These are phyloP conservation scores for Perithous albicinctus DNA, from an alignment of 2,888 invertebrate genomes.

Conservation along the genomic window DNA sequence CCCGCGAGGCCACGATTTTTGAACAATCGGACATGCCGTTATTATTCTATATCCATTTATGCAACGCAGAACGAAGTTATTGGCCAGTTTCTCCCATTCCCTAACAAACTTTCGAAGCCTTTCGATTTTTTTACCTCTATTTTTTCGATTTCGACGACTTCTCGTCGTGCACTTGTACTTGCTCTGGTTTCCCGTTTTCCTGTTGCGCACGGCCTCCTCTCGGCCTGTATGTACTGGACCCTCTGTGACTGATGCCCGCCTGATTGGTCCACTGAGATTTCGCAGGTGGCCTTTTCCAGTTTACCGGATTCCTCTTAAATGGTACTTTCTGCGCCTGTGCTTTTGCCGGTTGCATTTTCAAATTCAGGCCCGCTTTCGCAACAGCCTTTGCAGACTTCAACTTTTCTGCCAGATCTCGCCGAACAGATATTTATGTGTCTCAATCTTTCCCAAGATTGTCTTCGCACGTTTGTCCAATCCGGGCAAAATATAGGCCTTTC, in stretches of 20 bases:
- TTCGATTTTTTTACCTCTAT: slow-evolving; percentile 32
- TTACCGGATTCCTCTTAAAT: slow-evolving; percentile 17
- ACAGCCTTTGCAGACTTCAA: slow-evolving; percentile 34
- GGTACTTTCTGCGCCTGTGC: slow-evolving; percentile 25
- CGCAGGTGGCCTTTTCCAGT: slow-evolving; percentile 41
- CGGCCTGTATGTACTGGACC: background rate
- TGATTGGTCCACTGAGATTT: slow-evolving; percentile 36
- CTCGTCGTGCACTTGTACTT: slow-evolving; percentile 27
- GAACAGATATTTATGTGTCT: slow-evolving; percentile 47
- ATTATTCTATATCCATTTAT: no score
- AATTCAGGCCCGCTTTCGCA: slow-evolving; percentile 36
- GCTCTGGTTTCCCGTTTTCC: slow-evolving; percentile 33
- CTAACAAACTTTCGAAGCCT: slow-evolving; percentile 38
- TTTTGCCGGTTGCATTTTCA: slow-evolving; percentile 32
- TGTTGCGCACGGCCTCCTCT: slow-evolving; percentile 38
- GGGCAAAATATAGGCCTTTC: slow-evolving; percentile 42
- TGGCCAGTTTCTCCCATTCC: no score
- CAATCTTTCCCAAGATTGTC: no score
- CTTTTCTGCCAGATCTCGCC: slow-evolving; percentile 49
- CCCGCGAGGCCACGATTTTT: no score
- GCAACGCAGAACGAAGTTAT: no score
- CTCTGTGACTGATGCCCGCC: slow-evolving; percentile 40
- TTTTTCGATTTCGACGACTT: slow-evolving; percentile 39
- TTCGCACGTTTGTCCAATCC: slow-evolving; percentile 33
- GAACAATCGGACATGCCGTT: no score